Conservation (phyloP, 1,140 invertebrate species). For the Heliconius eleuchia region DNA sequence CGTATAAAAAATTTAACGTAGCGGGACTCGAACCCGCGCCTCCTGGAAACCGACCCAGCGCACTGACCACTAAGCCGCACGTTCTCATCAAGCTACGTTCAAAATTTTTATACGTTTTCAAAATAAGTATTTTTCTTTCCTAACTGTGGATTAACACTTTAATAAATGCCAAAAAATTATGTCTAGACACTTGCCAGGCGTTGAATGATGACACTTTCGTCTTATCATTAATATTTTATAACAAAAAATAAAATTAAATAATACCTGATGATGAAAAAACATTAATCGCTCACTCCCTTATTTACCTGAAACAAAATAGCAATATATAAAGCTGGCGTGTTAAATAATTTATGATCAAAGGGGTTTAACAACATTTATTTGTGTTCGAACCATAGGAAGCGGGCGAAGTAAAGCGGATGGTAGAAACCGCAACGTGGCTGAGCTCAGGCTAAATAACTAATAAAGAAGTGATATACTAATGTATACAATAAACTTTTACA, state of each 20-base stretch:
- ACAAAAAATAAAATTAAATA: not conserved
- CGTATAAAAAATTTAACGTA: too few species aligned
- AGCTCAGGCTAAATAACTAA: slow-evolving; percentile 7
- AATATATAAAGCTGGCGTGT: slow-evolving; percentile 11
- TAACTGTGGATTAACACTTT: too few species aligned
- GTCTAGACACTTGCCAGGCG: too few species aligned
- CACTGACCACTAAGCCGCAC: too few species aligned
- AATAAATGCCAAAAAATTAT: too few species aligned
- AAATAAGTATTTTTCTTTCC: too few species aligned
- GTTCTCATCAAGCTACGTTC: too few species aligned
- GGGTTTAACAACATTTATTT: slow-evolving; percentile 2
- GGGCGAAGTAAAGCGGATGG: slow-evolving; percentile 4
- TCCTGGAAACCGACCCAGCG: too few species aligned
- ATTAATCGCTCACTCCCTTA: not conserved
- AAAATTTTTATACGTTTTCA: too few species aligned
- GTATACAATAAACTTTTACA: not conserved
- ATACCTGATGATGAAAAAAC: not conserved
- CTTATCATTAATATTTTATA: not conserved
- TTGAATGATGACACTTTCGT: too few species aligned
- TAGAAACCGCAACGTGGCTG: not conserved
- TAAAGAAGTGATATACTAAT: slow-evolving; percentile 6
- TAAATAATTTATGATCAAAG: slow-evolving; percentile 10
- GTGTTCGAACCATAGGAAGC: slow-evolving; percentile 1
- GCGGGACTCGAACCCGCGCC: too few species aligned
- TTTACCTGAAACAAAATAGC: slow-evolving; percentile 25